A percentile compares a stretch with the other conserved stretches of the same genome.
Conservation (phyloP, 1,140 invertebrate species). For the Coptotermes formosanus region DNA sequence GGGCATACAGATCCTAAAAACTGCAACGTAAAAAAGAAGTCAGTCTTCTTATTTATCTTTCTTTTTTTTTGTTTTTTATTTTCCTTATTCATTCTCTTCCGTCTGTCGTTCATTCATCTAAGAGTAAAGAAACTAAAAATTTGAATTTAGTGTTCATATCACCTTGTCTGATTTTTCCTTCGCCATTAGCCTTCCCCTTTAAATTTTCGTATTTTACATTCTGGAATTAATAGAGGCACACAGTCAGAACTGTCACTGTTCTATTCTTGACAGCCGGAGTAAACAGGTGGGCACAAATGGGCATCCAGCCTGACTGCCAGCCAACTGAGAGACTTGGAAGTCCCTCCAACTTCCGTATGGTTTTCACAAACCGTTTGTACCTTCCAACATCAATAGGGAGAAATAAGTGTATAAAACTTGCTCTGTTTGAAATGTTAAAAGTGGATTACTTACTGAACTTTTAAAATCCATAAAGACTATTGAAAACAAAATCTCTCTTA, state of each 20-base stretch:
- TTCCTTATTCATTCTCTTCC: too few relatives aligned
- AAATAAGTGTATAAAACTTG: not conserved
- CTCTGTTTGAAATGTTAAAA: not conserved
- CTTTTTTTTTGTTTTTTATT: too few relatives aligned
- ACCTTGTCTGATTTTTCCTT: too few relatives aligned
- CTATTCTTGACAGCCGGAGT: not conserved
- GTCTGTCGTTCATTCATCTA: too few relatives aligned
- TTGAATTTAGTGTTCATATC: too few relatives aligned
- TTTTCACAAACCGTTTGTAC: not conserved
- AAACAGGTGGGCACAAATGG: constrained; percentile 8
- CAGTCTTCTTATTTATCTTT: too few relatives aligned
- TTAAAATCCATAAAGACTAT: not conserved
- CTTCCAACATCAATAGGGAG: not conserved
- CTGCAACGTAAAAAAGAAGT: too few relatives aligned
- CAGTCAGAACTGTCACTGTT: not conserved
- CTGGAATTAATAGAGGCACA: too few relatives aligned
- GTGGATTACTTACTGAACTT: not conserved
- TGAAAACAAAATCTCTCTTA: not conserved
- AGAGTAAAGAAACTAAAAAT: too few relatives aligned
- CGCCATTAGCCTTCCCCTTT: too few relatives aligned
- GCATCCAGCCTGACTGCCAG: not conserved
- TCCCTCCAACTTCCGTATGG: not conserved
- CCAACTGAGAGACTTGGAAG: not conserved
- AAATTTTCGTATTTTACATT: too few relatives aligned
- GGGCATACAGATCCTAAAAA: too few relatives aligned